Percentiles rank a stretch among this genome's conserved stretches.
Conservation (phyloP, 2,113 vertebrate species). For the Charina bottae region DNA sequence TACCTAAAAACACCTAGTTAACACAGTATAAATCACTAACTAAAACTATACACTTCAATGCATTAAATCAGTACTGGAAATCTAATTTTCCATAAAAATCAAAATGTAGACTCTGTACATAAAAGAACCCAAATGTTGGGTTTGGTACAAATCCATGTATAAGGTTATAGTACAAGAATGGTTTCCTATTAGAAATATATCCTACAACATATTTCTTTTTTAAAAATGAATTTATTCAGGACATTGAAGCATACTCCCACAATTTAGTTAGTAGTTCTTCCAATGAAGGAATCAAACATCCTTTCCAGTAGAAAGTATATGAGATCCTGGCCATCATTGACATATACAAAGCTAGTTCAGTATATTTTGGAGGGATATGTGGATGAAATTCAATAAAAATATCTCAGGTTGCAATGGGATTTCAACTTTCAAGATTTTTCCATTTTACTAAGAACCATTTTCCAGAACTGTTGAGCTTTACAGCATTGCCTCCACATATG, state of each 20-base stretch:
- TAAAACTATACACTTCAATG: background rate
- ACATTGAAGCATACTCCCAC: background rate
- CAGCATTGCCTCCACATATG: background rate
- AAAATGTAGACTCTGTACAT: background rate
- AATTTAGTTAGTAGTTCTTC: background rate
- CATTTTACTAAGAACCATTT: background rate
- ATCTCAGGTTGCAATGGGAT: background rate
- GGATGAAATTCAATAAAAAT: background rate
- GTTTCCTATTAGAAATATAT: background rate
- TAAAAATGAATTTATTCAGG: background rate
- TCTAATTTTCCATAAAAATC: background rate
- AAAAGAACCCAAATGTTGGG: background rate
- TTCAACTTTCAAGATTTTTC: background rate
- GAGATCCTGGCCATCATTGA: background rate
- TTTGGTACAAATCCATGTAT: background rate
- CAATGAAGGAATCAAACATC: background rate
- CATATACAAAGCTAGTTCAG: background rate
- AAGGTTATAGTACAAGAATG: background rate
- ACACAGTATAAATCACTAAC: background rate
- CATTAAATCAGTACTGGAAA: background rate
- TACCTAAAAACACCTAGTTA: background rate
- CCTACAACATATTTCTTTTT: background rate
- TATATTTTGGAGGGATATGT: background rate
- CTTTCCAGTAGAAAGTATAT: background rate
- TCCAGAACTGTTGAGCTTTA: background rate